Percentiles rank a stretch among this genome's conserved stretches.
Conservation (phyloP, 1,140 invertebrate species). For the Drosophila watanabei region DNA sequence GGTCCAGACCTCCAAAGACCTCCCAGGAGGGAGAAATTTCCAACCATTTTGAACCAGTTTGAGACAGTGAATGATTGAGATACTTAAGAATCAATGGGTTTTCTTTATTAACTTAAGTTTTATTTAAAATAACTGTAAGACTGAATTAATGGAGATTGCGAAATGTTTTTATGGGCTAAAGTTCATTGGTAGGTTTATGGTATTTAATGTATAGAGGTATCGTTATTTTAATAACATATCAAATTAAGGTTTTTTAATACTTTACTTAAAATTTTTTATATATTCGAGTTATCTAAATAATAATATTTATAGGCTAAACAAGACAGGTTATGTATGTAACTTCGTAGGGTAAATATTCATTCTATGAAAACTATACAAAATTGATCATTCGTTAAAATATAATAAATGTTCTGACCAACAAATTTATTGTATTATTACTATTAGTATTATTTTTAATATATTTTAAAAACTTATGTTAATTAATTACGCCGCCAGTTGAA, state of each 20-base stretch:
- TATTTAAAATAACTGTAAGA: conserved; percentile 1
- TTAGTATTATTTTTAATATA: neutral
- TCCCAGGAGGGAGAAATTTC: conserved; percentile 34
- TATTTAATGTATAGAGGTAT: neutral
- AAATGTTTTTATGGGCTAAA: neutral
- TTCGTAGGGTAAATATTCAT: neutral
- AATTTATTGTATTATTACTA: neutral
- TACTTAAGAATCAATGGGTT: conserved; percentile 1
- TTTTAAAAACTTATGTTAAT: neutral
- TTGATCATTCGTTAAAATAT: too few relatives aligned
- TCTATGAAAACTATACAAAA: too few relatives aligned
- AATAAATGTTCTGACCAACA: too few relatives aligned
- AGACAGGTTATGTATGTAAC: neutral
- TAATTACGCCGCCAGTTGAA: neutral
- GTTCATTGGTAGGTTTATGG: neutral
- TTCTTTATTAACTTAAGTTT: conserved; percentile 4
- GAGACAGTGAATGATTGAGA: conserved; percentile 1
- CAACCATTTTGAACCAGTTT: conserved; percentile 2
- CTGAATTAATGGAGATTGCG: neutral
- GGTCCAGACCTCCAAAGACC: conserved; percentile 54
- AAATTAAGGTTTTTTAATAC: neutral
- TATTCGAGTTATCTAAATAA: too few relatives aligned
- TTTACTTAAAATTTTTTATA: too few relatives aligned
- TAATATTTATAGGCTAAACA: neutral
- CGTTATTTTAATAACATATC: neutral